These are phyloP conservation scores for Catagonus wagneri DNA, from an alignment of 2,113 vertebrate species.

Conservation along the genomic window DNA sequence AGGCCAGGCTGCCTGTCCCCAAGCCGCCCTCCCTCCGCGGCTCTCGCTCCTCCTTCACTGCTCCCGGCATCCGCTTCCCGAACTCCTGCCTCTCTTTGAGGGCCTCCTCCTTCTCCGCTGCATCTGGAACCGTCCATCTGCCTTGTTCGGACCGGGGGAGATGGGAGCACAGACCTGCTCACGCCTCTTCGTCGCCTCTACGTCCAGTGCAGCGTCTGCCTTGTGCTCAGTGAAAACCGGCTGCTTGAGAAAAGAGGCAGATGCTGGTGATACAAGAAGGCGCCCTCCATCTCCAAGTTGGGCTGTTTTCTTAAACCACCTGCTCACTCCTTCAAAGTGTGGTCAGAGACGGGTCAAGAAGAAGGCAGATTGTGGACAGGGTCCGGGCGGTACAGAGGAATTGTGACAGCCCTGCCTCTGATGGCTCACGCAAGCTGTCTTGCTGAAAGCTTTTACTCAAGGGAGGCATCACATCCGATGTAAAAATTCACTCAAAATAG, in stretches of 20 bases:
- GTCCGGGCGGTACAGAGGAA: not conserved
- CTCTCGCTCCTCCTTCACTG: not conserved
- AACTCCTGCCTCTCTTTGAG: not conserved
- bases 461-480: not conserved
- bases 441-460: not conserved
- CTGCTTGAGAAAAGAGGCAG: too few species aligned
- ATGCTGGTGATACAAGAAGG: not conserved
- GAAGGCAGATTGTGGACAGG: not conserved
- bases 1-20: too few species aligned
- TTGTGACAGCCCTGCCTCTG: not conserved
- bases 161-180: not conserved
- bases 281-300: not conserved
- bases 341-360: not conserved
- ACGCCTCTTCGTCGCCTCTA: not conserved
- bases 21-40: accelerated
- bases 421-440: not conserved
- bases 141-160: not conserved
- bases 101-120: not conserved
- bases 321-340: not conserved
- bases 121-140: too few species aligned
- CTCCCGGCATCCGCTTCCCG: not conserved
- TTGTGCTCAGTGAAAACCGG: not conserved
- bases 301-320: not conserved
- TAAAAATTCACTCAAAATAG: not conserved
- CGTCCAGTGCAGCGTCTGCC: not conserved